Conservation (phyloP, 2,888 invertebrate genomes). For the Leucophenga maculata region DNA sequence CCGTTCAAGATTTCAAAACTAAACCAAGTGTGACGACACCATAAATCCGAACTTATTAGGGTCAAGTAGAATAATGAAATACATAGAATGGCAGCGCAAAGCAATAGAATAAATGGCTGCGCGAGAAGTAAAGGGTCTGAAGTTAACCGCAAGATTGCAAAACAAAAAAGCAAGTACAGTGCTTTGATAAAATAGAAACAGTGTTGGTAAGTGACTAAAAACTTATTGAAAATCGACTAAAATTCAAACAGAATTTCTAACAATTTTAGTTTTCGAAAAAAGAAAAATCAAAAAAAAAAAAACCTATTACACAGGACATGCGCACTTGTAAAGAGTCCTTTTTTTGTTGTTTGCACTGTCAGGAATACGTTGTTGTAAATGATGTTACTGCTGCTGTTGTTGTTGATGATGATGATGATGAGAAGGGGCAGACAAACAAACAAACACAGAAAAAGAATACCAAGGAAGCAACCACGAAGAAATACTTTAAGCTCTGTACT, state of each 20-base stretch:
- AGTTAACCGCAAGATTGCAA: not conserved
- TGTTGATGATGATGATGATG: not conserved
- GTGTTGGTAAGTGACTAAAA: no score
- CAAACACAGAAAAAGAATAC: not conserved
- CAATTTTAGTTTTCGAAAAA: not conserved
- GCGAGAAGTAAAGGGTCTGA: not conserved
- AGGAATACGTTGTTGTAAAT: not conserved
- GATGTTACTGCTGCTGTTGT: no score
- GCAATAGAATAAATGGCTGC: not conserved
- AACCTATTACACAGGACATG: slow-evolving; percentile 6
- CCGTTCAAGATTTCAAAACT: slow-evolving; percentile 34
- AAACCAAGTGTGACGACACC: slow-evolving; percentile 45
- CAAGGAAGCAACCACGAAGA: not conserved
- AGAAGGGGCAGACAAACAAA: not conserved
- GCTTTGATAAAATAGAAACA: not conserved
- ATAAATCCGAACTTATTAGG: slow-evolving; percentile 47
- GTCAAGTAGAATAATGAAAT: slow-evolving; percentile 40
- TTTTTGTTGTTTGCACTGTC: not conserved
- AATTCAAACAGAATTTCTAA: not conserved
- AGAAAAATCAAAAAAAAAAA: not conserved
- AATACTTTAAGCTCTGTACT: slow-evolving; percentile 5
- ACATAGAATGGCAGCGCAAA: slow-evolving; percentile 1
- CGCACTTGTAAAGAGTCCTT: not conserved
- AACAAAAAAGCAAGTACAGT: not conserved
- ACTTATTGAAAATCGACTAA: not conserved